A percentile compares a stretch with the other conserved stretches of the same genome.
These are phyloP conservation scores for Artemia franciscana DNA, from an alignment of 1,140 invertebrate genomes.

Conservation along the genomic window DNA sequence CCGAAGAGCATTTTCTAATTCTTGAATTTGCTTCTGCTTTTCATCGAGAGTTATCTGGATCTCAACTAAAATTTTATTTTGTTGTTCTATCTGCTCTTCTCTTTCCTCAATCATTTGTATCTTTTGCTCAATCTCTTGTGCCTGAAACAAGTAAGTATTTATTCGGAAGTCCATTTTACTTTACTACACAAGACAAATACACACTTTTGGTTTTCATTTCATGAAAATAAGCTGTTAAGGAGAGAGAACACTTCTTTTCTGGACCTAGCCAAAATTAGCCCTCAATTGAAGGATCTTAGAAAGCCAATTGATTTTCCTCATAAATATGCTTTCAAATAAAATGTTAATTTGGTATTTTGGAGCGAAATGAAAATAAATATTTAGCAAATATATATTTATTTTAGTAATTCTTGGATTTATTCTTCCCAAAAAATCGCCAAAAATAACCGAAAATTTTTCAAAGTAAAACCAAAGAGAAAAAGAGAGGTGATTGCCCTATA, in stretches of 20 bases:
- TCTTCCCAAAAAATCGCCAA: neutral
- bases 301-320: neutral
- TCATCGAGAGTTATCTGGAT: slow-evolving; percentile 20
- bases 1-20: slow-evolving; percentile 14
- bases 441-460: neutral
- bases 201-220: too few relatives aligned
- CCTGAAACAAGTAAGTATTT: too few relatives aligned
- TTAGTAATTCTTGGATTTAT: neutral
- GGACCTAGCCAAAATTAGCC: too few relatives aligned
- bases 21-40: slow-evolving; percentile 20
- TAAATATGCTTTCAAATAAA: neutral
- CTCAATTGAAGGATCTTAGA: neutral
- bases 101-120: slow-evolving; percentile 22
- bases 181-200: too few relatives aligned
- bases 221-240: too few relatives aligned
- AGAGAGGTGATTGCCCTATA: too few relatives aligned
- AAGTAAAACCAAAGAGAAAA: too few relatives aligned
- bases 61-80: slow-evolving; percentile 20
- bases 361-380: neutral
- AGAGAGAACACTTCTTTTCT: too few relatives aligned
- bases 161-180: too few relatives aligned
- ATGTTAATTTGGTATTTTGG: neutral
- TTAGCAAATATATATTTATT: neutral
- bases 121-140: slow-evolving; percentile 17
- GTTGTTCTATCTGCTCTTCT: slow-evolving; percentile 20